These are phyloP conservation scores for Cheilosia urbana DNA, from an alignment of 2,888 invertebrate genomes.

Conservation along the genomic window DNA sequence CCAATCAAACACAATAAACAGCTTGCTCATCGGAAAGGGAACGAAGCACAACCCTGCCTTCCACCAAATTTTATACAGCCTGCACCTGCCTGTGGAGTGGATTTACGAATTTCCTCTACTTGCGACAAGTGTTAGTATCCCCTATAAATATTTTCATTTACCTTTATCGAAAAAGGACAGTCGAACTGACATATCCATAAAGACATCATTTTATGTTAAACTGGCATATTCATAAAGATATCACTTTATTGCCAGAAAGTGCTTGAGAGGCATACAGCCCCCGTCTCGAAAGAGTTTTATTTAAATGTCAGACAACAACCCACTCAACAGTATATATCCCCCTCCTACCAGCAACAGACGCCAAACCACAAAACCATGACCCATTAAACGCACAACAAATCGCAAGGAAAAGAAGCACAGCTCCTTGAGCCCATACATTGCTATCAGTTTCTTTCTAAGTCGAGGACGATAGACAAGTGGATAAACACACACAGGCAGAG, in stretches of 20 bases:
- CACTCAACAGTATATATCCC: not conserved
- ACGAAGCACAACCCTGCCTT: too few relatives aligned
- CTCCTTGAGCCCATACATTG: conserved; percentile 17
- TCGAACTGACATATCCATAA: not conserved
- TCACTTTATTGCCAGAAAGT: not conserved
- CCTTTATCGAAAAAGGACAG: too few relatives aligned
- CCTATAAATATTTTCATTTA: too few relatives aligned
- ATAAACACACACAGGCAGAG: conserved; percentile 41
- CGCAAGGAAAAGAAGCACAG: conserved; percentile 20
- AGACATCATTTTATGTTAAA: too few relatives aligned
- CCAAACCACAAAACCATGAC: conserved; percentile 44
- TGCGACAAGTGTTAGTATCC: too few relatives aligned
- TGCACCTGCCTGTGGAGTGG: too few relatives aligned
- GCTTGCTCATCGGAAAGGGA: too few relatives aligned
- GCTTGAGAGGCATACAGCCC: not conserved
- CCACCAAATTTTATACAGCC: too few relatives aligned
- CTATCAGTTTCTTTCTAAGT: conserved; percentile 34
- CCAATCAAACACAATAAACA: too few relatives aligned
- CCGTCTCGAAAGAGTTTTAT: not conserved
- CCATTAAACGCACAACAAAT: conserved; percentile 37
- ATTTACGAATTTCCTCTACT: too few relatives aligned
- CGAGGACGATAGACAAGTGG: conserved; percentile 63
- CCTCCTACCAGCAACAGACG: not conserved
- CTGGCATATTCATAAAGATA: not conserved
- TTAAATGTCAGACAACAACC: not conserved